These are phyloP conservation scores for Hydrotaea diabolus DNA, from an alignment of 2,888 invertebrate genomes.

Conservation along the genomic window DNA sequence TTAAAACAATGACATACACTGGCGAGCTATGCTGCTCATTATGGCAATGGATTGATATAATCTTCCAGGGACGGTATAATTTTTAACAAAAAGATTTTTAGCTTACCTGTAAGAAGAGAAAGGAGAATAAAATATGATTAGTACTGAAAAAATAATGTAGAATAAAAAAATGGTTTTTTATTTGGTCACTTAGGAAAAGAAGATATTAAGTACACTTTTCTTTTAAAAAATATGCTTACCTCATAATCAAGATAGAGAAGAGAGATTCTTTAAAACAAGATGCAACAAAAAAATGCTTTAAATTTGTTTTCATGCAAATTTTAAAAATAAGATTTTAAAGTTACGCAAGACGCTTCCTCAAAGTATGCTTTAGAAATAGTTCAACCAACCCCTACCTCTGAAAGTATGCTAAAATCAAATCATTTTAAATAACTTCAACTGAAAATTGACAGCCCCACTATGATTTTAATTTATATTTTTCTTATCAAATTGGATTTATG, in stretches of 20 bases:
- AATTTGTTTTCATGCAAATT: too few relatives aligned
- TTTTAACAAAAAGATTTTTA: not conserved
- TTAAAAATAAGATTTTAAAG: too few relatives aligned
- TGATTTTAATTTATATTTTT: too few relatives aligned
- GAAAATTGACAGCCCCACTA: too few relatives aligned
- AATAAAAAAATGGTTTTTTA: conserved; percentile 11
- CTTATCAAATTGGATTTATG: too few relatives aligned
- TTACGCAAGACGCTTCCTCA: too few relatives aligned
- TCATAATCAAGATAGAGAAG: not conserved
- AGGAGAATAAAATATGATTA: not conserved
- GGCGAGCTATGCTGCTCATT: too few relatives aligned
- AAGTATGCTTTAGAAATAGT: not conserved
- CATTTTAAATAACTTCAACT: too few relatives aligned
- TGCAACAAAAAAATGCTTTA: too few relatives aligned
- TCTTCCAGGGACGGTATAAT: not conserved
- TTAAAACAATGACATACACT: not conserved
- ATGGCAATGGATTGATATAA: conserved; percentile 38
- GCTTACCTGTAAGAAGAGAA: conserved; percentile 62
- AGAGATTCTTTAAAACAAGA: not conserved
- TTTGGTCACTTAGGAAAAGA: not conserved
- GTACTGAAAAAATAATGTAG: conserved; percentile 37
- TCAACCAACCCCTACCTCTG: too few relatives aligned
- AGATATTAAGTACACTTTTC: not conserved
- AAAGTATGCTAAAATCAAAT: too few relatives aligned
- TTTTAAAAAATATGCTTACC: too few relatives aligned